Base-by-base conservation (phyloP, 2,113 vertebrate genomes). In the Mixornis gularis region DNA sequence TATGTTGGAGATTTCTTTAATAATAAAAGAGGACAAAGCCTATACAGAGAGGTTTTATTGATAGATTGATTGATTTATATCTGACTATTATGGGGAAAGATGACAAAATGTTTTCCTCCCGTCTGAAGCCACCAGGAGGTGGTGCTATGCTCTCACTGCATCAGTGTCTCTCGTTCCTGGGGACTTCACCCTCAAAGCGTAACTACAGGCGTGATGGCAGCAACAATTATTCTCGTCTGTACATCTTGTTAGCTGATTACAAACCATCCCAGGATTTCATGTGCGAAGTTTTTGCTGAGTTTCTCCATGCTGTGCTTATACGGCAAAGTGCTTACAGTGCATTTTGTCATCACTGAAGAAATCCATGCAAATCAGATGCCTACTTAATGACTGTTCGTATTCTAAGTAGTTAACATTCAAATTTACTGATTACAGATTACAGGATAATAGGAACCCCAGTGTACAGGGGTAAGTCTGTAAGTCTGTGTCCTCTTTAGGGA, bases 141-240 rank as follows among this genome's bases (percentile, higher is more conserved):
- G 95, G 94, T 69, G 87, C 62, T 86, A 32, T 18, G 38, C 11
- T 48, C 74, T 83, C 80, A 60, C 41, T 41, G 53, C 71, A 72
- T n/a, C 38, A 17, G 27, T 29, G 25, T 62, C 18, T 18, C 6
- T 46, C 9, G 0, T 16, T 68, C 10, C 36, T 13, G 20, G 4
- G 8, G 4, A 24, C 22, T 20, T 38, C 30, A 10, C 11, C 4
- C 6, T 41, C 16, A 6, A 32, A 64, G 26, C 3, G 7, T 22
- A 43, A 19, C 7, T 59, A 5, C 43, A 32, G 19, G 15, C 2
- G 0, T 12, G 18, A 41, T 27, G 26, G 43, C 52, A 78, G 25
- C 17, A 14, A 32, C 51, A 17, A 4, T 43, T 73, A 56, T 9
- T 79, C 36, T 56, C 1, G 0, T 49, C 73, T 72, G 52, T 24